Evolutionary conservation across 2,113 vertebrate species (phyloP).

Genomic region (Scopus umbretta): DNA sequence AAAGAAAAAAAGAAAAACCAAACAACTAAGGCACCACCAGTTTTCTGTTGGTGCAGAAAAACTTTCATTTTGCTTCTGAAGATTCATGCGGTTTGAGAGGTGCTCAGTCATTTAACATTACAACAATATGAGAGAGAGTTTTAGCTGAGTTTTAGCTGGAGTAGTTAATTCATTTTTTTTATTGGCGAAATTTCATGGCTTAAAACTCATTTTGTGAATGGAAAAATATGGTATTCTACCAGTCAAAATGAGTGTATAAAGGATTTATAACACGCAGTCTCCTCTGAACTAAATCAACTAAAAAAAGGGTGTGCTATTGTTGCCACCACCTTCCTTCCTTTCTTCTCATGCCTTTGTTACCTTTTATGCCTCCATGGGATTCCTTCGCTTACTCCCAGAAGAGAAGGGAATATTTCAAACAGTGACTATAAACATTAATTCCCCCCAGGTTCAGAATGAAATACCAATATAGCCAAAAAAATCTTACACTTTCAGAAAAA

Average conservation of each 20-base stretch:
- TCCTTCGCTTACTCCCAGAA: not conserved
- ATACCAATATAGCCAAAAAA: not conserved
- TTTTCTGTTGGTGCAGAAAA: not conserved
- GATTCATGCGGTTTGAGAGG: not conserved
- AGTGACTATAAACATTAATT: not conserved
- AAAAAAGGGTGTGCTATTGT: not conserved
- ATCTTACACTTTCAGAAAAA: not conserved
- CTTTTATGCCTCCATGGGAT: not conserved
- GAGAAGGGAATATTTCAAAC: not conserved
- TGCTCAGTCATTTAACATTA: not conserved
- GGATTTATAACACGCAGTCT: not conserved
- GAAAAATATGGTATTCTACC: not conserved
- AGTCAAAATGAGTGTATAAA: not conserved
- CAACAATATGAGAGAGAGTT: not conserved
- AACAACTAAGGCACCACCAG: not conserved
- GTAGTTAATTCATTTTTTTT: not conserved
- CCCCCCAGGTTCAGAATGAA: not conserved
- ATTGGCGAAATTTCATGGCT: not conserved
- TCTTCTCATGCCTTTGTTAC: slow-evolving; percentile 1
- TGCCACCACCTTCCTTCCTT: not conserved
- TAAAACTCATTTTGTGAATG: not conserved
- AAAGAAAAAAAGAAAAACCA: not conserved
- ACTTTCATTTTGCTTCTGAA: not conserved
- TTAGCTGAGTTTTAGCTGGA: not conserved
- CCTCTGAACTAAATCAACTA: not conserved